Evolutionary conservation across 2,888 invertebrate species (phyloP).

Genomic region (Nomada flava): DNA sequence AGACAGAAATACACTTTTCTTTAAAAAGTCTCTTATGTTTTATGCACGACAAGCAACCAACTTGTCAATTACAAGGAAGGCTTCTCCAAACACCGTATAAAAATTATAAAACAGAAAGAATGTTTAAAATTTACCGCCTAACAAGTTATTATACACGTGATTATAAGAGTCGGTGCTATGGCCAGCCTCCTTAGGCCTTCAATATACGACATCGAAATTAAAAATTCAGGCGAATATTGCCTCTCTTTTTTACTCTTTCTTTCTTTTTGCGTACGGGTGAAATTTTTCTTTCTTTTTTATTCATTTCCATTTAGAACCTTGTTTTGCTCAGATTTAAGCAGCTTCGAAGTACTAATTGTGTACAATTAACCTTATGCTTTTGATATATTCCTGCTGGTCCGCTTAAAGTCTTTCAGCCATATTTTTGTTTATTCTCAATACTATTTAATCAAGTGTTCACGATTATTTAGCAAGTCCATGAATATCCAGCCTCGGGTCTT

Average conservation of each 20-base stretch:
- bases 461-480: constrained; percentile 60
- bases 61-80: constrained; percentile 70
- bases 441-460: constrained; percentile 39
- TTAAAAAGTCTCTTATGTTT: constrained; percentile 71
- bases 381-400: constrained; percentile 62
- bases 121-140: constrained; percentile 77
- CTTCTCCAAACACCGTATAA: constrained; percentile 76
- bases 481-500: constrained; percentile 55
- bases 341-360: constrained; percentile 41
- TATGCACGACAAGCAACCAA: constrained; percentile 62
- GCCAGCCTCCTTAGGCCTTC: constrained; percentile 78
- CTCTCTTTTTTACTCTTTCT: constrained; percentile 15
- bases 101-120: constrained; percentile 80
- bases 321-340: constrained; percentile 51
- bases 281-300: background rate
- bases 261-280: background rate
- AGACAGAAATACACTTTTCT: constrained; percentile 72
- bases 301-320: constrained; percentile 32
- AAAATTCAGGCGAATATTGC: constrained; percentile 47
- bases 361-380: constrained; percentile 47
- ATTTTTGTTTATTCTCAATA: constrained; percentile 28
- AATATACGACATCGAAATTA: constrained; percentile 65
- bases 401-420: constrained; percentile 52
- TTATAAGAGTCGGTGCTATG: constrained; percentile 71
- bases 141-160: constrained; percentile 76